phyloP scores from a whole-genome alignment of 2,113 vertebrate genomes.

The Oryzias curvinotus region DNA sequence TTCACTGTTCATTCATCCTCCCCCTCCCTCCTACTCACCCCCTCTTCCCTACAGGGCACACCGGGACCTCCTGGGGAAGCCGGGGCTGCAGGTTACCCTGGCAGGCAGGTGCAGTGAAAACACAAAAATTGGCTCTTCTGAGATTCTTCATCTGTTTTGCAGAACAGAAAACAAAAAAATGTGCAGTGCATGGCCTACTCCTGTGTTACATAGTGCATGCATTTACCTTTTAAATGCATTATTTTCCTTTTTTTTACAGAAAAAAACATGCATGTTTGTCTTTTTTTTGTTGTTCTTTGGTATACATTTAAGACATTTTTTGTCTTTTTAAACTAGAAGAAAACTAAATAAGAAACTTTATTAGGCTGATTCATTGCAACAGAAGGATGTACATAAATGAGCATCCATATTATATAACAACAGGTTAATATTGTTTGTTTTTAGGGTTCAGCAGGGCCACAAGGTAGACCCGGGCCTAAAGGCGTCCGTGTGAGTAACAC shows the following conservation, averaged over 20 bases:
- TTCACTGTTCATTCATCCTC: slow-evolving; percentile 49
- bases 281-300: too few species aligned
- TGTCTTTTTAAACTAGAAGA: too few species aligned
- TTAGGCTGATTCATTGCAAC: too few species aligned
- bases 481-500: slow-evolving; percentile 88
- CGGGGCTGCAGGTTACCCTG: slow-evolving; percentile 94
- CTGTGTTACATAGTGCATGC: not conserved
- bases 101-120: slow-evolving; percentile 99
- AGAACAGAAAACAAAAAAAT: not conserved
- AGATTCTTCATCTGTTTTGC: slow-evolving; percentile 3
- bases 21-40: slow-evolving; percentile 7
- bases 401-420: not conserved
- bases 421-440: slow-evolving; percentile 30
- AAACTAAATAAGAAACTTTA: too few species aligned
- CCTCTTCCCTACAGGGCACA: slow-evolving; percentile 80
- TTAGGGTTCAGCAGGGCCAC: slow-evolving; percentile 91
- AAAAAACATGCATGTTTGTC: too few species aligned
- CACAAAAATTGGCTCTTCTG: slow-evolving; percentile 52
- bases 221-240: not conserved
- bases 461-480: slow-evolving; percentile 94
- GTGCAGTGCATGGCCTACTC: not conserved
- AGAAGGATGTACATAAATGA: not conserved
- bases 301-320: too few species aligned
- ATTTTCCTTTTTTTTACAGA: too few species aligned
- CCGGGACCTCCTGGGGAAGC: slow-evolving; percentile 83